These are phyloP conservation scores for Andrena minutula DNA, from an alignment of 2,888 invertebrate genomes.

Conservation along the genomic window DNA sequence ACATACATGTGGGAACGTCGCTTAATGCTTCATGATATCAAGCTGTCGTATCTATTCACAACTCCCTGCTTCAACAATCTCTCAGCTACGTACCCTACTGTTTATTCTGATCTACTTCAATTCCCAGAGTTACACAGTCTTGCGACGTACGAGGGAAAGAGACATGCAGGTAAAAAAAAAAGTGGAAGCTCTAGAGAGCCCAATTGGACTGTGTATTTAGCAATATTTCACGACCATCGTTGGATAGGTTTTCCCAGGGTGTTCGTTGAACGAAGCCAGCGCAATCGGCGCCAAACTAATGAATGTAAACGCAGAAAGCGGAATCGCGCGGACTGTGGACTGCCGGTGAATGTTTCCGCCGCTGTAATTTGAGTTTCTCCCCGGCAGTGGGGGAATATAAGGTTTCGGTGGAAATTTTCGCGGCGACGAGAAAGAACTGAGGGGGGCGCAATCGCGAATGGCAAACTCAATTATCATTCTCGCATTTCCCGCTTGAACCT, in stretches of 20 bases:
- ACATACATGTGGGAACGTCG: too few species aligned
- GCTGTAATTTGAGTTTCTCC: slow-evolving; percentile 28
- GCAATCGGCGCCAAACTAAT: slow-evolving; percentile 48
- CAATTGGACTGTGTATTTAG: too few species aligned
- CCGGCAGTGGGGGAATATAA: not conserved
- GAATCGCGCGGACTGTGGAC: not conserved
- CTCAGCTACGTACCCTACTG: too few species aligned
- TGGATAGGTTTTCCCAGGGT: slow-evolving; percentile 16
- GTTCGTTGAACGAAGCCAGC: slow-evolving; percentile 22
- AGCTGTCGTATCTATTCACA: too few species aligned
- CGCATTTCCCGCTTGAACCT: not conserved
- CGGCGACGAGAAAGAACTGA: not conserved
- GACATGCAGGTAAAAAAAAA: too few species aligned
- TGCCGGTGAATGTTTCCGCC: not conserved
- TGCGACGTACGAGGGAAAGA: too few species aligned
- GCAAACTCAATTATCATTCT: not conserved
- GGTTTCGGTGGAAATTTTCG: slow-evolving; percentile 17
- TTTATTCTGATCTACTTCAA: too few species aligned
- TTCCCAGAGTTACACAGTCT: too few species aligned
- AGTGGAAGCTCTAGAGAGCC: too few species aligned
- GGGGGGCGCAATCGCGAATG: not conserved
- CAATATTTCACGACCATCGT: too few species aligned
- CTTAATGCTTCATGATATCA: too few species aligned
- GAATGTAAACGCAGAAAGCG: slow-evolving; percentile 32
- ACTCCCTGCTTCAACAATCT: too few species aligned